Conservation (phyloP, 2,797 vertebrate species). For the Rhynchotus rufescens region DNA sequence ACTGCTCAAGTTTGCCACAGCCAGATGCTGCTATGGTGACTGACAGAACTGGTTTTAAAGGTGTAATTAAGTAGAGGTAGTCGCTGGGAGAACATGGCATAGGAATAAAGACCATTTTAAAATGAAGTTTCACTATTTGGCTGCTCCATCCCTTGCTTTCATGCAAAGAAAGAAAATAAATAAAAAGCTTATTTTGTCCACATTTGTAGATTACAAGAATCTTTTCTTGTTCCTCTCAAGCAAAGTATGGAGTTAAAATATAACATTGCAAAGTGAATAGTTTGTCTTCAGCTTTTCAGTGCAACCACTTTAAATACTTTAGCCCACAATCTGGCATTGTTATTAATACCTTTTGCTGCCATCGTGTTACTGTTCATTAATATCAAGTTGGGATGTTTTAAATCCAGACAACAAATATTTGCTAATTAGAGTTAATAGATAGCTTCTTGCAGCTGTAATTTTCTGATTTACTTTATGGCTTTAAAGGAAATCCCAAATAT, state of each 20-base stretch:
- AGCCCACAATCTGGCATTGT: background rate
- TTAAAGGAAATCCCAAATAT: background rate
- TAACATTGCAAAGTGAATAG: constrained; percentile 7
- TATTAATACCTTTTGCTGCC: constrained; percentile 51
- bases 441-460: constrained; percentile 47
- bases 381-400: constrained; percentile 48
- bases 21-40: constrained; percentile 5
- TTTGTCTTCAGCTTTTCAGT: background rate
- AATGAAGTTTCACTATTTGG: background rate
- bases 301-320: background rate
- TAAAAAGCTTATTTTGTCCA: background rate
- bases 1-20: background rate
- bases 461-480: constrained; percentile 35
- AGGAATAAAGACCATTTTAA: background rate
- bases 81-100: no score
- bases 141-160: background rate
- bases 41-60: background rate
- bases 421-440: constrained; percentile 58
- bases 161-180: background rate
- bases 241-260: background rate
- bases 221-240: background rate
- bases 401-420: constrained; percentile 50
- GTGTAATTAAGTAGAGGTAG: background rate
- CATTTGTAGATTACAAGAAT: background rate
- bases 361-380: constrained; percentile 46